Conservation (phyloP, 2,797 vertebrate genomes). For the Catharus ustulatus region DNA sequence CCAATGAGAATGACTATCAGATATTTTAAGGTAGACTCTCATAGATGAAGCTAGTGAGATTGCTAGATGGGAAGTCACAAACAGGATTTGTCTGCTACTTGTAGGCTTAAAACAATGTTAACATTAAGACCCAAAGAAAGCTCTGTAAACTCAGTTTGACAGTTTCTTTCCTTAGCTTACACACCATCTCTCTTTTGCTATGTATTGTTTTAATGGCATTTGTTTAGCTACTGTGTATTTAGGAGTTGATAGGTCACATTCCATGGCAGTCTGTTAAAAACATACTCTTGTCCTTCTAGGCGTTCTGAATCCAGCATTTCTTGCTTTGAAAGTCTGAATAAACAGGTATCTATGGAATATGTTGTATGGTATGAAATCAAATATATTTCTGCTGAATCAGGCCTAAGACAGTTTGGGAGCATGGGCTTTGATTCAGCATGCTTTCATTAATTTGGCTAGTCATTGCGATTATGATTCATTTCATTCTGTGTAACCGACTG, state of each 20-base stretch:
- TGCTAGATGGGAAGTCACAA: not conserved
- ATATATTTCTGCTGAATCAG: constrained; percentile 46
- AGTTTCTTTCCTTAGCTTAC: not conserved
- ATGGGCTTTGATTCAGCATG: constrained; percentile 26
- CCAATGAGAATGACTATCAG: not conserved
- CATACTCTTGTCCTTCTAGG: not conserved
- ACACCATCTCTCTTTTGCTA: not conserved
- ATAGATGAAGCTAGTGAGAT: not conserved
- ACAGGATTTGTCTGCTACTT: not conserved
- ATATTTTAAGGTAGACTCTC: not conserved
- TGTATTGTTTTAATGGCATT: not conserved
- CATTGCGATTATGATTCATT: constrained; percentile 40
- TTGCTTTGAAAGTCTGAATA: not conserved
- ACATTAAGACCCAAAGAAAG: not conserved
- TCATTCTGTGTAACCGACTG: constrained; percentile 15
- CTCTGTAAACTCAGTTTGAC: not conserved
- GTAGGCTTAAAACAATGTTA: not conserved
- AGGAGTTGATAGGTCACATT: not conserved
- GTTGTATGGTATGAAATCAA: not conserved
- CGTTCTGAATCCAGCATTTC: not conserved
- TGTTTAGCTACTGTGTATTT: not conserved
- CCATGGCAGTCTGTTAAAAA: not conserved
- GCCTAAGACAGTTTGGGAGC: constrained; percentile 11
- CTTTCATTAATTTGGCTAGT: constrained; percentile 54
- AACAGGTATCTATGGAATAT: not conserved